These are phyloP conservation scores for Erpornis zantholeuca DNA, from an alignment of 2,113 vertebrate genomes.

Conservation along the genomic window DNA sequence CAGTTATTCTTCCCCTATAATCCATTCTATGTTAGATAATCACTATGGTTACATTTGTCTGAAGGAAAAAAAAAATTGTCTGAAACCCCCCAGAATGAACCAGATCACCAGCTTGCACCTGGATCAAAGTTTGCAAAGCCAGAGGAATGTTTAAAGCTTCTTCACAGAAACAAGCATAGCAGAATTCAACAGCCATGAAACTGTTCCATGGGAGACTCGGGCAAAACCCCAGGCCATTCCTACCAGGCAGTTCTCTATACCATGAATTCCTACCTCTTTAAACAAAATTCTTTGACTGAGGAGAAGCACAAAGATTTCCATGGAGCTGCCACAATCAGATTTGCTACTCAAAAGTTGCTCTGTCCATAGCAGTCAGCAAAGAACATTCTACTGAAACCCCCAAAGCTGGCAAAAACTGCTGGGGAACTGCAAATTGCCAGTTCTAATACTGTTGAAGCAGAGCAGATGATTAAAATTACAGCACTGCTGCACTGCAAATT, in stretches of 20 bases:
- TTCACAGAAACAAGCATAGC: neutral
- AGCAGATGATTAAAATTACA: neutral
- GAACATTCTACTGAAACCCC: neutral
- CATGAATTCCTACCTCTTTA: neutral
- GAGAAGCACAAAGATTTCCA: neutral
- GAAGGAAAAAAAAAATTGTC: neutral
- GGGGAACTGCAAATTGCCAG: neutral
- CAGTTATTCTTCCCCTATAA: constrained; percentile 13
- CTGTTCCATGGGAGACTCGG: neutral
- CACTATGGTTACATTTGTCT: constrained; percentile 3
- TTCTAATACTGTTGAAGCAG: neutral
- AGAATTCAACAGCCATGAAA: neutral
- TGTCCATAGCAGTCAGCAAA: neutral
- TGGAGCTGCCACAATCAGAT: neutral
- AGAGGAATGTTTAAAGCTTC: neutral
- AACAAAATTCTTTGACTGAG: neutral
- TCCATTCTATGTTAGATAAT: neutral
- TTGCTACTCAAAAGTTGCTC: neutral
- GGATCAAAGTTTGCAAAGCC: neutral
- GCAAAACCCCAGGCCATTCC: neutral
- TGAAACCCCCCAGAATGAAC: neutral
- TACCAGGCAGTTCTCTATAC: neutral
- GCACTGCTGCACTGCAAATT: neutral
- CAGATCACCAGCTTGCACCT: neutral
- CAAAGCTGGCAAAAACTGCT: neutral